phyloP scores from a whole-genome alignment of 2,113 vertebrate genomes.

The Heterotilapia buettikoferi region DNA sequence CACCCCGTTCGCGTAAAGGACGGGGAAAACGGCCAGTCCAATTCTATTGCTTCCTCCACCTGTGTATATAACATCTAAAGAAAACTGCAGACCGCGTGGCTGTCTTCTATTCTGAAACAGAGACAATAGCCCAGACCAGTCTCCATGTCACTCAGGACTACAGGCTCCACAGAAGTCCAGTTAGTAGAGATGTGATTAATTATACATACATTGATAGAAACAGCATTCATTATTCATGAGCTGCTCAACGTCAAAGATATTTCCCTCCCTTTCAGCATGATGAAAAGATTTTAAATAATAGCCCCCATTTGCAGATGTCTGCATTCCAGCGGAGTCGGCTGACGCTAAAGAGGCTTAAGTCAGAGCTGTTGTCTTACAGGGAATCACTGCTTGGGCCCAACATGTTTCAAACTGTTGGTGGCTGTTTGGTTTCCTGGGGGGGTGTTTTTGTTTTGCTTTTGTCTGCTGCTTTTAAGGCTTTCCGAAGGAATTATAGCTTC shows the following conservation, averaged over 20 bases:
- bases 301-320: slow-evolving; percentile 61
- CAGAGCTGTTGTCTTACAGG: slow-evolving; percentile 52
- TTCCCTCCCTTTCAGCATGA: slow-evolving; percentile 68
- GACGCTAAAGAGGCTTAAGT: slow-evolving; percentile 62
- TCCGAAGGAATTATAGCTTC: slow-evolving; percentile 22
- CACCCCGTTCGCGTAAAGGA: background rate
- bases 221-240: slow-evolving; percentile 72
- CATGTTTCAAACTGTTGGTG: slow-evolving; percentile 28
- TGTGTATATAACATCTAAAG: slow-evolving; percentile 4
- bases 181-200: slow-evolving; percentile 74
- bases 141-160: slow-evolving; percentile 64
- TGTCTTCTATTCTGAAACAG: slow-evolving; percentile 33
- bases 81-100: slow-evolving; percentile 12
- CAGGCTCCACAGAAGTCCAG: slow-evolving; percentile 64
- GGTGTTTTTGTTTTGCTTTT: slow-evolving; percentile 47
- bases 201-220: slow-evolving; percentile 81
- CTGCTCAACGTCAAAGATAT: slow-evolving; percentile 68
- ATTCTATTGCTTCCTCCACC: slow-evolving; percentile 18
- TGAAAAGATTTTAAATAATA: slow-evolving; percentile 77
- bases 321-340: slow-evolving; percentile 61
- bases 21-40: background rate
- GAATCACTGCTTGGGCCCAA: slow-evolving; percentile 27
- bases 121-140: slow-evolving; percentile 49
- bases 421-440: slow-evolving; percentile 28
- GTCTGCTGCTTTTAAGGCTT: slow-evolving; percentile 46